Evolutionary conservation across 2,888 invertebrate species (phyloP).

Genomic region (Mimumesa dahlbomi): DNA sequence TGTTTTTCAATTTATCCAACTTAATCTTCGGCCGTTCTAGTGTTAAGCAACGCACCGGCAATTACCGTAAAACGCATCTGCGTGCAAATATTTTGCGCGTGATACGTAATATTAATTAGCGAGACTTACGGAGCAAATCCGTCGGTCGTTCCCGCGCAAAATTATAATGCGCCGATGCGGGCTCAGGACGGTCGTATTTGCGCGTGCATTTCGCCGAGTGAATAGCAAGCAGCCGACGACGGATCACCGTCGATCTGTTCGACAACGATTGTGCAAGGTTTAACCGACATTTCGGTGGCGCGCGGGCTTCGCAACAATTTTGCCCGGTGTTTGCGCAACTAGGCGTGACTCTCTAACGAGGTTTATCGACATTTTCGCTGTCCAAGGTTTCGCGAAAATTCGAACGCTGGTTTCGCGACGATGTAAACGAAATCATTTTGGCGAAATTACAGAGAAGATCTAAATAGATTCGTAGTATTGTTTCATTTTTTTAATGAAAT

Average conservation of each 20-base stretch:
- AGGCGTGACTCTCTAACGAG: constrained; percentile 4
- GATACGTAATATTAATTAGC: constrained; percentile 44
- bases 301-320: constrained; percentile 42
- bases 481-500: no score
- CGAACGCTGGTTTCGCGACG: no score
- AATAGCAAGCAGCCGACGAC: constrained; percentile 51
- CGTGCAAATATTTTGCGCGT: constrained; percentile 32
- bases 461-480: no score
- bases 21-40: no score
- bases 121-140: constrained; percentile 30
- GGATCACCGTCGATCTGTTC: constrained; percentile 13
- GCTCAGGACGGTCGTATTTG: constrained; percentile 33
- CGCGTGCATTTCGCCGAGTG: constrained; percentile 43
- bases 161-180: constrained; percentile 56
- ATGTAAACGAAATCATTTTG: no score
- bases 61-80: constrained; percentile 45
- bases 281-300: constrained; percentile 40
- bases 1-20: no score
- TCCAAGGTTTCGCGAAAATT: constrained; percentile 11
- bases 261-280: constrained; percentile 50
- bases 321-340: constrained; percentile 27
- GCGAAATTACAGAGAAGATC: no score
- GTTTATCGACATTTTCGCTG: constrained; percentile 26
- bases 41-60: constrained; percentile 26
- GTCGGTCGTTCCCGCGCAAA: constrained; percentile 41